A percentile compares a stretch with the other conserved stretches of the same genome.
These are phyloP conservation scores for Centropristis striata DNA, from an alignment of 2,113 vertebrate genomes.

Conservation along the genomic window DNA sequence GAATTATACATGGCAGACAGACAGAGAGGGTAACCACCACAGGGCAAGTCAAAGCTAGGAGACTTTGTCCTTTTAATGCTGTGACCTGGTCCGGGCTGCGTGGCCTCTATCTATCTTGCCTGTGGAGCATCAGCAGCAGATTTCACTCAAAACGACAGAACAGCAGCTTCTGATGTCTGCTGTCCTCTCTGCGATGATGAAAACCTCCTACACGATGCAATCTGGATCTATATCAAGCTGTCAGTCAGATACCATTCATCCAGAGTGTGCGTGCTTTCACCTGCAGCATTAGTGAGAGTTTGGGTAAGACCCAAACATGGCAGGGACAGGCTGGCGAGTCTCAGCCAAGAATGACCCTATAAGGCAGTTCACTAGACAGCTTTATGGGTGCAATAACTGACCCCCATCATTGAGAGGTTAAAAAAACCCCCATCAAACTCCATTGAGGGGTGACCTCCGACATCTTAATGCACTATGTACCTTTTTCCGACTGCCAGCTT, in stretches of 20 bases:
- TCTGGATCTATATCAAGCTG: slow-evolving; percentile 13
- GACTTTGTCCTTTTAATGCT: slow-evolving; percentile 61
- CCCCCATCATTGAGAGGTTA: slow-evolving; percentile 54
- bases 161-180: slow-evolving; percentile 28
- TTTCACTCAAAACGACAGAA: slow-evolving; percentile 32
- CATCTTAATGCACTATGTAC: slow-evolving; percentile 1
- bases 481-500: slow-evolving; percentile 12
- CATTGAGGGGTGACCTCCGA: slow-evolving; percentile 41
- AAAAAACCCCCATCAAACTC: slow-evolving; percentile 53
- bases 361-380: slow-evolving; percentile 65
- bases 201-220: slow-evolving; percentile 11
- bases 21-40: slow-evolving; percentile 22
- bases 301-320: slow-evolving; percentile 74
- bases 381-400: slow-evolving; percentile 66
- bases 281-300: slow-evolving; percentile 45
- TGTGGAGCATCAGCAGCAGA: slow-evolving; percentile 34
- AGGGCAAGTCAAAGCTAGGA: slow-evolving; percentile 46
- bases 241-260: slow-evolving; percentile 20
- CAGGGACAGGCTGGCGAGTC: slow-evolving; percentile 43
- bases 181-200: slow-evolving; percentile 14
- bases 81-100: slow-evolving; percentile 53
- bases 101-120: slow-evolving; percentile 31
- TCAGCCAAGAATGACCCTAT: slow-evolving; percentile 71
- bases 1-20: slow-evolving; percentile 27
- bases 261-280: not conserved